Evolutionary conservation across 2,888 invertebrate species (phyloP).

Genomic region (Muscina levida): DNA sequence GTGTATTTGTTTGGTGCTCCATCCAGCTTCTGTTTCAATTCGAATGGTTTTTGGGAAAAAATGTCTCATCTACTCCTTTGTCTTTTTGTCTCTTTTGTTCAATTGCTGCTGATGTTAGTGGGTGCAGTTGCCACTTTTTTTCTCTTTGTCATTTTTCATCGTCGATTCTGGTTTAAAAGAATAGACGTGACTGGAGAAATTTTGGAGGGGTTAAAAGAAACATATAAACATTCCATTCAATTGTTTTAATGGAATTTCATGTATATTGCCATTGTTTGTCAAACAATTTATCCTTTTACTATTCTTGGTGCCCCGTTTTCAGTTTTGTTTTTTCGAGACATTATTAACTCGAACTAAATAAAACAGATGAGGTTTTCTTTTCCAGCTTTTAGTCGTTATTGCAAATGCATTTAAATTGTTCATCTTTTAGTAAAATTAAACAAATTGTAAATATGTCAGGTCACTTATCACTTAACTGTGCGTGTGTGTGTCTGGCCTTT

Average conservation of each 20-base stretch:
- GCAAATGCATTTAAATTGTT: constrained; percentile 15
- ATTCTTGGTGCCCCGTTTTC: constrained; percentile 30
- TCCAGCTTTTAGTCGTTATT: neutral
- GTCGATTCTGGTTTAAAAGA: constrained; percentile 8
- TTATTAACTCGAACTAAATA: constrained; percentile 61
- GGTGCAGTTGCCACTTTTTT: neutral
- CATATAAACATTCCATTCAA: constrained; percentile 55
- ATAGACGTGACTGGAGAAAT: neutral
- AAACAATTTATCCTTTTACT: constrained; percentile 61
- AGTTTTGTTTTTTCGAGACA: constrained; percentile 40
- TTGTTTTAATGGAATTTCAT: constrained; percentile 60
- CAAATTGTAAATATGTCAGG: no score
- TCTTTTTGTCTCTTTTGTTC: neutral
- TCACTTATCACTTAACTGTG: no score
- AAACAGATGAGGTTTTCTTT: constrained; percentile 60
- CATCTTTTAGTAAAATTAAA: no score
- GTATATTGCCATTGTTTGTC: constrained; percentile 57
- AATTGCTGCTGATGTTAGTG: constrained; percentile 3
- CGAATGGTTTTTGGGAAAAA: neutral
- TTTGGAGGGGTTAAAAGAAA: neutral
- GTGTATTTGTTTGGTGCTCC: neutral
- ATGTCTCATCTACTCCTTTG: constrained; percentile 20
- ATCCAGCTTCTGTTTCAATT: neutral
- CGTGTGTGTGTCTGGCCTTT: no score
- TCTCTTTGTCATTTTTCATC: constrained; percentile 6